Percentiles rank a stretch among this genome's conserved stretches.
These are phyloP conservation scores for Nanger granti DNA, from an alignment of 2,113 vertebrate genomes.

Conservation along the genomic window DNA sequence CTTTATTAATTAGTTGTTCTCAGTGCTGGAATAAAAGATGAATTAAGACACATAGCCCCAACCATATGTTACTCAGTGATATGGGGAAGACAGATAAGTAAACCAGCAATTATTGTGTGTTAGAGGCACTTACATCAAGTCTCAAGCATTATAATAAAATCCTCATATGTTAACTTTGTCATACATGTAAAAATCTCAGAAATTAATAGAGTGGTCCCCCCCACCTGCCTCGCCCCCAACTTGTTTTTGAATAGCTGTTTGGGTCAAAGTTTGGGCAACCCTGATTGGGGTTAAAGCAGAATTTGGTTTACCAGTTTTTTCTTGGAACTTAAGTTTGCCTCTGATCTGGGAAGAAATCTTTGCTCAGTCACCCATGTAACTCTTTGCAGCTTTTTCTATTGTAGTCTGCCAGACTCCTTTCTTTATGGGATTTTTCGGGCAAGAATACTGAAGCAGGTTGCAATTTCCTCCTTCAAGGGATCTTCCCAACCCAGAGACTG, in stretches of 20 bases:
- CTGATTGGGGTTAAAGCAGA: background rate
- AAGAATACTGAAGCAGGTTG: background rate
- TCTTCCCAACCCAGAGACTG: background rate
- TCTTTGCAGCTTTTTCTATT: background rate
- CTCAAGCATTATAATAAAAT: background rate
- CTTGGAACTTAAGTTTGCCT: background rate
- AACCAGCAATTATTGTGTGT: background rate
- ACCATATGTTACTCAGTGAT: background rate
- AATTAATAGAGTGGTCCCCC: background rate
- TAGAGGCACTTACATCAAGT: background rate
- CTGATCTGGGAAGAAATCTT: background rate
- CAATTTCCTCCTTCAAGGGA: background rate
- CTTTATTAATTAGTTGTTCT: background rate
- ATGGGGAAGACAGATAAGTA: background rate
- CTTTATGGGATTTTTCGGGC: background rate
- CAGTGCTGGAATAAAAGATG: background rate
- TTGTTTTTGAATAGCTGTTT: conserved; percentile 5
- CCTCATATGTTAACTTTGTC: background rate
- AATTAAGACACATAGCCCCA: background rate
- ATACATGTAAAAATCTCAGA: background rate
- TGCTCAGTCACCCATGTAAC: background rate
- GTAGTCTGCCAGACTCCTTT: background rate
- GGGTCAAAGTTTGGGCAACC: background rate
- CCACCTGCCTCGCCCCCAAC: background rate
- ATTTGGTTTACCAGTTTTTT: background rate